These are phyloP conservation scores for Lampris megalopsis DNA, from an alignment of 2,113 vertebrate species.

Conservation along the genomic window DNA sequence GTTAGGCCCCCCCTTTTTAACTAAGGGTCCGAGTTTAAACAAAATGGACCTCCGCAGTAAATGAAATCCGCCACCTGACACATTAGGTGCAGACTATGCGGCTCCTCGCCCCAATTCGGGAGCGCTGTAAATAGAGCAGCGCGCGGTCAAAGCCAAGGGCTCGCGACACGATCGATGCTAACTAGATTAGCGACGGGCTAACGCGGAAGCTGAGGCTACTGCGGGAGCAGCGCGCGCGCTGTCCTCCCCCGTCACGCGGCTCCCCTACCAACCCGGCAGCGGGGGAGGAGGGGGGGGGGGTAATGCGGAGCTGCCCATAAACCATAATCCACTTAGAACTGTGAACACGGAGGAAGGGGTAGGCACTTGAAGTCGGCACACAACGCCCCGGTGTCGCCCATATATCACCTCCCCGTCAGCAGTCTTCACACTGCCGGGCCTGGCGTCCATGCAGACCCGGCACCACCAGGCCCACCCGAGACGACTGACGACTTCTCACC, in stretches of 20 bases:
- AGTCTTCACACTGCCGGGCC: constrained; percentile 18
- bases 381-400: constrained; percentile 36
- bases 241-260: constrained; percentile 45
- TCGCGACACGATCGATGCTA: constrained; percentile 66
- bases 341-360: constrained; percentile 64
- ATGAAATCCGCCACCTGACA: constrained; percentile 6
- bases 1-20: constrained; percentile 33
- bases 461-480: too few species aligned
- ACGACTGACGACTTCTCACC: too few species aligned
- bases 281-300: constrained; percentile 47
- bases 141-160: constrained; percentile 55
- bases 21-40: neutral
- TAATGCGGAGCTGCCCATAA: constrained; percentile 51
- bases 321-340: constrained; percentile 76
- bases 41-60: constrained; percentile 8
- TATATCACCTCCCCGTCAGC: constrained; percentile 69
- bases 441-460: too few species aligned
- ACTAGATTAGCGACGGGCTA: constrained; percentile 67
- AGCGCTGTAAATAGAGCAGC: neutral
- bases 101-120: too few species aligned
- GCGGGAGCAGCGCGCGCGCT: neutral
- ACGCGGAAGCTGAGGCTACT: constrained; percentile 38
- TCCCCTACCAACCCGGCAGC: constrained; percentile 36
- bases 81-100: too few species aligned
- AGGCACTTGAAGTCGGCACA: constrained; percentile 63